These are phyloP conservation scores for Pseudolaguvia tuberculata DNA, from an alignment of 2,113 vertebrate genomes.

Conservation along the genomic window DNA sequence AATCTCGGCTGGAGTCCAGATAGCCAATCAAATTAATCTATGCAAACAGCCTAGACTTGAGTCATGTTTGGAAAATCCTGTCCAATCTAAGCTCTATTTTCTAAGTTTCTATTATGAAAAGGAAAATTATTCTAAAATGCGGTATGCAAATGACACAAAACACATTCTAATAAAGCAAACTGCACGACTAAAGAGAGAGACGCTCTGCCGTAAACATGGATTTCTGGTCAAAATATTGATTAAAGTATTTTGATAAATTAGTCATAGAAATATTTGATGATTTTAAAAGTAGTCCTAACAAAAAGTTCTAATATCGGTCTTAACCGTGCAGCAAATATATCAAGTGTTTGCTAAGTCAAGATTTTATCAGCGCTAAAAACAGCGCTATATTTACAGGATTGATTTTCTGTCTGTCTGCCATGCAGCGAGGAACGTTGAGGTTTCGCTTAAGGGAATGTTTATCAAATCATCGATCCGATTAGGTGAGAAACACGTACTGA, in stretches of 20 bases:
- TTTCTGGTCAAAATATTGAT: too few relatives aligned
- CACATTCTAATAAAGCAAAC: too few relatives aligned
- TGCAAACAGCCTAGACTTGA: neutral
- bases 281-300: neutral
- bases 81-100: neutral
- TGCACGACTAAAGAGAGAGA: too few relatives aligned
- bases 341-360: constrained; percentile 7
- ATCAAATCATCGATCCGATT: neutral
- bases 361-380: neutral
- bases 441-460: neutral
- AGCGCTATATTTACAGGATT: neutral
- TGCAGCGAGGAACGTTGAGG: neutral
- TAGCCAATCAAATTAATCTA: neutral
- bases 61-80: neutral
- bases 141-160: too few relatives aligned
- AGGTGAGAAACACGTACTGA: neutral
- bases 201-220: too few relatives aligned
- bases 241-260: too few relatives aligned
- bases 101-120: too few relatives aligned
- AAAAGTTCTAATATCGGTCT: neutral
- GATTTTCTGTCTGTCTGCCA: neutral
- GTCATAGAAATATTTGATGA: too few relatives aligned
- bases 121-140: too few relatives aligned
- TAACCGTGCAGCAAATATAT: neutral
- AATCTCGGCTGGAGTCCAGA: neutral